A percentile compares a stretch with the other conserved stretches of the same genome.
phyloP scores from a whole-genome alignment of 2,797 vertebrate genomes.

The Aulostomus chinensis region DNA sequence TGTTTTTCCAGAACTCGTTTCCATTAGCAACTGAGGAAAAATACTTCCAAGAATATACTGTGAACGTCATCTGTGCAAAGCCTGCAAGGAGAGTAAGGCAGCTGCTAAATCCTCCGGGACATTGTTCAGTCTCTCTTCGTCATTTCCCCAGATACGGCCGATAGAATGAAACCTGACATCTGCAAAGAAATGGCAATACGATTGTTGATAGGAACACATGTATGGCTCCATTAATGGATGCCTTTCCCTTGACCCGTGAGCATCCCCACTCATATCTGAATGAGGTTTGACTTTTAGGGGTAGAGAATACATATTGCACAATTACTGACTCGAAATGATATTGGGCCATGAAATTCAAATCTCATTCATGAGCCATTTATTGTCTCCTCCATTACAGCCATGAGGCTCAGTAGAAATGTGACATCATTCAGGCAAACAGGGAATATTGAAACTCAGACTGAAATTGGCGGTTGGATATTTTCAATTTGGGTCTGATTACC shows the following conservation, averaged over 20 bases:
- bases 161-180: slow-evolving; percentile 22
- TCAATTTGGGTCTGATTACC: slow-evolving; percentile 78
- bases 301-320: slow-evolving; percentile 36
- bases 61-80: too few relatives aligned
- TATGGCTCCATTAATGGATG: slow-evolving; percentile 47
- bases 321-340: slow-evolving; percentile 41
- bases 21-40: slow-evolving; percentile 37
- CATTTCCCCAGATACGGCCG: slow-evolving; percentile 19
- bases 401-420: slow-evolving; percentile 7
- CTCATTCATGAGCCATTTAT: slow-evolving; percentile 52
- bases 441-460: slow-evolving; percentile 48
- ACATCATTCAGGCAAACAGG: slow-evolving; percentile 36
- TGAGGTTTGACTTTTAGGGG: slow-evolving; percentile 22
- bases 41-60: slow-evolving; percentile 7
- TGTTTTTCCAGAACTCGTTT: slow-evolving; percentile 20
- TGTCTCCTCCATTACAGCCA: slow-evolving; percentile 34
- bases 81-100: slow-evolving; percentile 19
- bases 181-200: slow-evolving; percentile 24
- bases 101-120: slow-evolving; percentile 21
- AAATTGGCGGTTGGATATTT: slow-evolving; percentile 72
- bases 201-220: slow-evolving; percentile 35
- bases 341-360: slow-evolving; percentile 52
- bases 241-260: slow-evolving; percentile 17
- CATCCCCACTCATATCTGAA: slow-evolving; percentile 12
- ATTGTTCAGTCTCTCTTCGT: slow-evolving; percentile 27